A percentile compares a stretch with the other conserved stretches of the same genome.
Evolutionary conservation across 2,113 vertebrate species (phyloP).

Genomic region (Tragelaphus imberbis): DNA sequence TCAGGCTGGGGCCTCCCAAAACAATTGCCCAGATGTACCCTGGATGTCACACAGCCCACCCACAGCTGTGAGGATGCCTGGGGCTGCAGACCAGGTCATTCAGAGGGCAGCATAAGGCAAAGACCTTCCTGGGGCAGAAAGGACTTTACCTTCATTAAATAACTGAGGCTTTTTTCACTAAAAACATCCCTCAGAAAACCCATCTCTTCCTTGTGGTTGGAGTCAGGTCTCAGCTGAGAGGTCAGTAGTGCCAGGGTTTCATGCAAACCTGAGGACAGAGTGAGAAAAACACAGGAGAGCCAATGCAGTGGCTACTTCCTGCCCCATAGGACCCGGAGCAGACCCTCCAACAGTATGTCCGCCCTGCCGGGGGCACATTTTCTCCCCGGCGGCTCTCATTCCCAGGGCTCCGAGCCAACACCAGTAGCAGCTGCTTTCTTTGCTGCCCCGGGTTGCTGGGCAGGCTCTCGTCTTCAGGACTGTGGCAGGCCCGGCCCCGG

Average conservation of each 20-base stretch:
- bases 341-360: background rate
- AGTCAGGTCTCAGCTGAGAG: conserved; percentile 92
- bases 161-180: conserved; percentile 91
- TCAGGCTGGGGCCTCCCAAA: background rate
- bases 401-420: background rate
- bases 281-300: background rate
- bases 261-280: conserved; percentile 84
- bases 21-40: background rate
- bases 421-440: background rate
- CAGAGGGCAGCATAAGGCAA: background rate
- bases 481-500: background rate
- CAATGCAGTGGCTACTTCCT: background rate
- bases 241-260: conserved; percentile 94
- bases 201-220: conserved; percentile 93
- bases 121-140: background rate
- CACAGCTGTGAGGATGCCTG: background rate
- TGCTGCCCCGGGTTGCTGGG: background rate
- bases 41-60: background rate
- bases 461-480: background rate
- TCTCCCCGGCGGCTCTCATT: background rate
- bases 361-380: background rate
- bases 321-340: background rate
- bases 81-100: background rate
- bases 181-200: conserved; percentile 92
- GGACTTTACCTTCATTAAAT: conserved; percentile 90